Base-by-base conservation (phyloP, 1,140 invertebrate genomes). In the Pseudoatta argentina region DNA sequence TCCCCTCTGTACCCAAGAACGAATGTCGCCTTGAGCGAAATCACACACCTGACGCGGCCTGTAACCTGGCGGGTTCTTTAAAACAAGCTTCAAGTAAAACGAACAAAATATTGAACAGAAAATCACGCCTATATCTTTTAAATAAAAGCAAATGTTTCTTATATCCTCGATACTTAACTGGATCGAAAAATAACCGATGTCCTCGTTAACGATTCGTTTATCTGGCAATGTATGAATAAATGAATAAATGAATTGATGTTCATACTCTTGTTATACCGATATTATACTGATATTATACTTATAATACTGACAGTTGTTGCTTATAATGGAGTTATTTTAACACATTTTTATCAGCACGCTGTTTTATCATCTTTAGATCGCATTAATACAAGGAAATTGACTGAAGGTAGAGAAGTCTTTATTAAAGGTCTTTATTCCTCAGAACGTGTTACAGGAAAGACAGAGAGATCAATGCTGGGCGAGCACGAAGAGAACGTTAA, bases 11-110 rank as follows among this genome's bases (percentile, higher is more conserved):
- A 78, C 88, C 71, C 82, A 88, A 91, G 88, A 91, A 66, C 86
- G 89, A 91, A 86, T 85, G 86, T 91, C 86, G 88, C 88, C 76
- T 69, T 76, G 44, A 87, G 89, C 89, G 76, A 61, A 85, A 89
- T 90, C 86, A 85, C 79, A 72, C 88, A 85, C 88, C 88, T 86
- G 85, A 89, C 89, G 78, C 87, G 30, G 53, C 69, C 48, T 57
- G 24, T 57, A 27, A 57, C 63, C 73, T 48, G 8, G 53, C 79
- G 27, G 48, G 48, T 66, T 63, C 73, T 64, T 66, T 78, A 24
- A 78, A 78, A 78, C 18, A 55, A 24, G 48, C 72, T 64, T 53
- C 48, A 57, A 30, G 73, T 39, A 72, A 63, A 30, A 16, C 12
- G 44, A 85, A 51, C 72, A 66, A 67, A 61, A 16, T 2, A 44